Conservation (phyloP, 2,888 invertebrate genomes). For the Chymomyza fuscimana region DNA sequence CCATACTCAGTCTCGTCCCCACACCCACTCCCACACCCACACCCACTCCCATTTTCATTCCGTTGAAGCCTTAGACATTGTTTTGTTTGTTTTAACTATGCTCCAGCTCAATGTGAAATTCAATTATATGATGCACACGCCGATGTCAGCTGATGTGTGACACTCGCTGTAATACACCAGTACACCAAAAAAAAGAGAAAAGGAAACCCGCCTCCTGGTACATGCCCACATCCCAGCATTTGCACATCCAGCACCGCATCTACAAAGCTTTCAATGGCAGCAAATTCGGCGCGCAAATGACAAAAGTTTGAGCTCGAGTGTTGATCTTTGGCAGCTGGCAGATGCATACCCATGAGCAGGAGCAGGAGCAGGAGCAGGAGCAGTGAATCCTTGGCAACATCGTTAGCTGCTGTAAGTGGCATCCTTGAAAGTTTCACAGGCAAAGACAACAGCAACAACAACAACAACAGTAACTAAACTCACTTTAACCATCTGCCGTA, state of each 20-base stretch:
- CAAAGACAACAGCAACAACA: conserved; percentile 64
- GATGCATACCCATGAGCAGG: not conserved
- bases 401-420: conserved; percentile 73
- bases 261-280: conserved; percentile 16
- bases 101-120: conserved; percentile 47
- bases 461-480: conserved; percentile 36
- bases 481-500: not conserved
- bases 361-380: too few species aligned
- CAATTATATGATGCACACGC: conserved; percentile 59
- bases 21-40: too few species aligned
- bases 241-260: not conserved
- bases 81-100: conserved; percentile 13
- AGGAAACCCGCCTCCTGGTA: not conserved
- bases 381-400: conserved; percentile 48
- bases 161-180: not conserved
- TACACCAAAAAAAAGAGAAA: not conserved
- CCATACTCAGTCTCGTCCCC: too few species aligned
- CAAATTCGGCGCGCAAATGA: conserved; percentile 70
- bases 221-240: not conserved
- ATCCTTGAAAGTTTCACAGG: conserved; percentile 65
- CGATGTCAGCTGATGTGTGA: conserved; percentile 9
- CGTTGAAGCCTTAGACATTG: conserved; percentile 12
- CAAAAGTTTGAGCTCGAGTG: conserved; percentile 66
- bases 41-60: not conserved
- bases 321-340: conserved; percentile 57